Evolutionary conservation across 2,888 invertebrate species (phyloP), one percentile per base, ranked within the genome.

Genomic region (Ephialtes manifestator): DNA sequence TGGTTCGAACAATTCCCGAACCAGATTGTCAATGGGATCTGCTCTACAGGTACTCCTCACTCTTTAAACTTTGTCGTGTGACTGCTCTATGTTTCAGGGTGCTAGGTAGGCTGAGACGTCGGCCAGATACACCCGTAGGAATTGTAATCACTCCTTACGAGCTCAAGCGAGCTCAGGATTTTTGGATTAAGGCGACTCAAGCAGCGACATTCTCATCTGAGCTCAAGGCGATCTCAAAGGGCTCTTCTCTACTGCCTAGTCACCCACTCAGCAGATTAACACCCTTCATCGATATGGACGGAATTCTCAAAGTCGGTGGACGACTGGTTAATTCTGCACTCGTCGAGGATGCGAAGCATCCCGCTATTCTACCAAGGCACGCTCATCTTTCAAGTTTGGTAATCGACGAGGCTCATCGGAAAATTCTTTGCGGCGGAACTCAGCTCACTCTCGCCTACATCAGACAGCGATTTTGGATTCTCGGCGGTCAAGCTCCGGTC

Each of bases 381-480:
- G 46, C 46, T 46, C 46, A 46, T 46, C 46, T 46, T 3, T 46
- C 46, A 3, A 13, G 1, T n/a, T n/a, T n/a, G n/a, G n/a, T n/a
- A n/a, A n/a, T n/a, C n/a, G n/a, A n/a, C n/a, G n/a, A n/a, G n/a
- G n/a, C n/a, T n/a, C n/a, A n/a, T n/a, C n/a, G n/a, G n/a, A n/a
- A n/a, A n/a, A n/a, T n/a, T n/a, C n/a, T n/a, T n/a, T n/a, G n/a
- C n/a, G n/a, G n/a, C n/a, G n/a, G n/a, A n/a, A 46, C 13, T 46
- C 3, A 46, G 39, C 10, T 84, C 5, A 86, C 84, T 2, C 51
- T 85, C 1, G 48, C 67, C 0, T 10, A 35, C 13, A 15, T 82
- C 7, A 43, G 85, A 4, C 80, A 68, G 1, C 0, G 0, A 13
- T 85, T 60, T 58, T 84, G 86, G 81, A 81, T 84, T 15, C 28